Percentiles rank a stretch among this genome's conserved stretches.
Evolutionary conservation across 2,888 invertebrate genomes (phyloP).

Genomic region (Agriopis leucophaearia): DNA sequence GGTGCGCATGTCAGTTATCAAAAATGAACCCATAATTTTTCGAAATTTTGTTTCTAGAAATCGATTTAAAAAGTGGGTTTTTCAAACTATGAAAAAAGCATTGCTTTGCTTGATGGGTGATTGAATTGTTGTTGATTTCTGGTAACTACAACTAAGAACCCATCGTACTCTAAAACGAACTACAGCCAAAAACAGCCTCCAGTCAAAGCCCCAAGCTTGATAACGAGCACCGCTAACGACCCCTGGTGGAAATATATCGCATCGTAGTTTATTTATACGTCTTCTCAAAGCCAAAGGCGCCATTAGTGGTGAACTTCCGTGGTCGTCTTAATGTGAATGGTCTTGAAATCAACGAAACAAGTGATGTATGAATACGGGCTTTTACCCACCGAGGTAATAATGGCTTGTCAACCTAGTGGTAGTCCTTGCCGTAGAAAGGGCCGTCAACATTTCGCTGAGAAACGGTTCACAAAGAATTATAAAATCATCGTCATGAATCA

Average conservation of each 20-base stretch:
- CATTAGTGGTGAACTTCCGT: slow-evolving; percentile 8
- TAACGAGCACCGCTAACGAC: slow-evolving; percentile 34
- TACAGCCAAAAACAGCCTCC: background rate
- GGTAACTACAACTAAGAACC: background rate
- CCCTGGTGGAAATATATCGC: slow-evolving; percentile 32
- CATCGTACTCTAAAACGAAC: background rate
- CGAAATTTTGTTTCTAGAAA: too few relatives aligned
- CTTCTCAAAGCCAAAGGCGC: slow-evolving; percentile 2
- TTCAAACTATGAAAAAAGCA: too few relatives aligned
- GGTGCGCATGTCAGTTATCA: too few relatives aligned
- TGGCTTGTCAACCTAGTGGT: background rate
- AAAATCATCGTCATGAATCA: too few relatives aligned
- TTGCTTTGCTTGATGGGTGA: too few relatives aligned
- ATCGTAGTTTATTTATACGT: slow-evolving; percentile 38
- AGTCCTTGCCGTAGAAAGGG: too few relatives aligned
- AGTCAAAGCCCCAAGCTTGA: background rate
- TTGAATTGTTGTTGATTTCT: too few relatives aligned
- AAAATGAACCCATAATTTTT: too few relatives aligned
- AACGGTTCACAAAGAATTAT: too few relatives aligned
- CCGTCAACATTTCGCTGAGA: too few relatives aligned
- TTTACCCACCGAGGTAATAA: background rate
- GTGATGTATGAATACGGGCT: background rate
- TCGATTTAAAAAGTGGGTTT: too few relatives aligned
- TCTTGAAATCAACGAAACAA: slow-evolving; percentile 9
- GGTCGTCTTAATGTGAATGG: slow-evolving; percentile 5